Conservation (phyloP, 2,113 vertebrate genomes). For the Nyctereutes procyonoides region DNA sequence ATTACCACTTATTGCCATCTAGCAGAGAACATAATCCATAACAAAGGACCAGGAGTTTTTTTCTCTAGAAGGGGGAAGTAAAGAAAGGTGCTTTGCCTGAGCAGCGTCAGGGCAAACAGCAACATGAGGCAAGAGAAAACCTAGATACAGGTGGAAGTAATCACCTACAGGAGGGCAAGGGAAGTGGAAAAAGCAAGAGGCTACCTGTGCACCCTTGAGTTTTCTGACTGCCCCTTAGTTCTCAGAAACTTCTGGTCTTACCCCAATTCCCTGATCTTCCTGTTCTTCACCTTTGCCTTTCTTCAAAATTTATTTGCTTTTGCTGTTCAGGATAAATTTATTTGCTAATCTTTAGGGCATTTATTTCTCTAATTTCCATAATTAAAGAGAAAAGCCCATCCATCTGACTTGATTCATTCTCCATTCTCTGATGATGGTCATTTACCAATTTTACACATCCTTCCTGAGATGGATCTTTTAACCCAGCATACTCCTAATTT, state of each 20-base stretch:
- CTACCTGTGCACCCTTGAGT: neutral
- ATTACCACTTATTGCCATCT: too few relatives aligned
- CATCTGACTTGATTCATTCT: neutral
- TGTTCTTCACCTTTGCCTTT: neutral
- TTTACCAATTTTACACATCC: neutral
- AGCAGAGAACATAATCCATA: neutral
- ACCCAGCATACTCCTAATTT: neutral
- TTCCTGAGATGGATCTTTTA: neutral
- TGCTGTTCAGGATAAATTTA: neutral
- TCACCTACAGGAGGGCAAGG: neutral
- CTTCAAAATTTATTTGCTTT: neutral
- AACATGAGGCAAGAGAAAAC: neutral
- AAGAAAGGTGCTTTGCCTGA: neutral
- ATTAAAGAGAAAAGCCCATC: neutral
- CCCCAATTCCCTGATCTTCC: neutral
- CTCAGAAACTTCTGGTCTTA: neutral
- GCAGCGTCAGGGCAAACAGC: neutral
- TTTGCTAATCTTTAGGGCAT: neutral
- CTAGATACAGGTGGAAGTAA: neutral
- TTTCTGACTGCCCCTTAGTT: neutral
- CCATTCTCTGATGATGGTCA: neutral
- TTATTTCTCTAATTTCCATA: constrained; percentile 10
- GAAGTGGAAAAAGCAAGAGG: neutral
- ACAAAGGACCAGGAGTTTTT: neutral
- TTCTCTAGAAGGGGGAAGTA: neutral